Base-by-base conservation (phyloP, 2,113 vertebrate genomes). In the Oostethus manadensis region DNA sequence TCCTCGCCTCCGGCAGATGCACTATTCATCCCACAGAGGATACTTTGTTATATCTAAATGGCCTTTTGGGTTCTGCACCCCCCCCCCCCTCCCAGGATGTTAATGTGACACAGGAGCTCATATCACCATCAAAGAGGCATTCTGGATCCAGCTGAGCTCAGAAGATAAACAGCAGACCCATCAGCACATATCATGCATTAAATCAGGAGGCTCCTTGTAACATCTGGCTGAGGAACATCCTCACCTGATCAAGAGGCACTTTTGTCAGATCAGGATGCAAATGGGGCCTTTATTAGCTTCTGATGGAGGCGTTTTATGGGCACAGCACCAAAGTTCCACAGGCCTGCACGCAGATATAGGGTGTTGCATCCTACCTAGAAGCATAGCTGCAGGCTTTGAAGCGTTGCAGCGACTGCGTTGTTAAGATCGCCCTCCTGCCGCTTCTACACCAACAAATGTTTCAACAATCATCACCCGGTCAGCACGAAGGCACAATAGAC, bases 31-130 rank as follows among this genome's bases (percentile, higher is more conserved):
- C 82, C 86, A 88, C 84, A 88, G 86, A 88, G 86, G 84, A 85
- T 71, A 88, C 86, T 88, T 88, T 88, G 86, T 88, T 88, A 81
- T 69, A 76, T 85, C 76, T 80, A 82, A 86, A 86, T 83, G 81
- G 82, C 74, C 81, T 71, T 81, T 84, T 82, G 74, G 74, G 67
- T 79, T 54, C 23, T 62, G 50, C 79, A 79, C 73, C 81, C 35
- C 38, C n/a, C n/a, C n/a, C n/a, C n/a, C n/a, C n/a, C n/a, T n/a
- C 78, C 81, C 71, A 65, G 86, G 84, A 85, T 86, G 86, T 82
- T 86, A 85, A 88, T 88, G 79, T 84, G 82, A 56, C 82, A 64
- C 76, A 73, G 79, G 76, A 83, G 79, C 76, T 66, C 79, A 68
- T 78, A 78, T 70, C 69, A 65, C 33, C 62, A 82, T 86, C 80